Percentiles rank a stretch among this genome's conserved stretches.
These are phyloP conservation scores for Schizaphis graminum DNA, from an alignment of 2,888 invertebrate species.

Conservation along the genomic window DNA sequence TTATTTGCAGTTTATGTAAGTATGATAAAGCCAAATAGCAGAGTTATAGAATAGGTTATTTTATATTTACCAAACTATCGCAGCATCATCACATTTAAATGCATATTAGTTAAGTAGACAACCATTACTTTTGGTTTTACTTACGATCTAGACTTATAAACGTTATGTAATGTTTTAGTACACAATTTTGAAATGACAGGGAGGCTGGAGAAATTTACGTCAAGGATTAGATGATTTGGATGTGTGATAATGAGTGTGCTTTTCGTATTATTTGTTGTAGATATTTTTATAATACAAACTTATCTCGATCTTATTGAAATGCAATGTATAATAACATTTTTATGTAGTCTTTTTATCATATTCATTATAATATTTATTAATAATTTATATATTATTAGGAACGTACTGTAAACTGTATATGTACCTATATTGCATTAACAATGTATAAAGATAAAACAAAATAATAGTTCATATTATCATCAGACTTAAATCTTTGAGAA, in stretches of 20 bases:
- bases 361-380: slow-evolving; percentile 7
- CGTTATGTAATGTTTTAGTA: not conserved
- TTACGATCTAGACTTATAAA: not conserved
- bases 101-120: too few relatives aligned
- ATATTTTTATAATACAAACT: not conserved
- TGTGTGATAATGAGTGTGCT: not conserved
- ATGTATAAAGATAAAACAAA: too few relatives aligned
- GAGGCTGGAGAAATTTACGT: not conserved
- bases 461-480: too few relatives aligned
- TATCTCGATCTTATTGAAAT: not conserved
- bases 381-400: slow-evolving; percentile 12
- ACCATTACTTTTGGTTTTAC: too few relatives aligned
- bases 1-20: not conserved
- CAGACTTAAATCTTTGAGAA: not conserved
- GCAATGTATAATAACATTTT: not conserved
- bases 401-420: not conserved
- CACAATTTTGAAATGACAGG: not conserved
- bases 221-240: not conserved
- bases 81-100: not conserved
- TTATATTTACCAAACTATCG: not conserved
- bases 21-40: not conserved
- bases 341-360: not conserved
- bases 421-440: not conserved
- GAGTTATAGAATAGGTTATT: not conserved
- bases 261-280: not conserved